phyloP scores from a whole-genome alignment of 2,113 vertebrate genomes.

The Regulus satrapa region DNA sequence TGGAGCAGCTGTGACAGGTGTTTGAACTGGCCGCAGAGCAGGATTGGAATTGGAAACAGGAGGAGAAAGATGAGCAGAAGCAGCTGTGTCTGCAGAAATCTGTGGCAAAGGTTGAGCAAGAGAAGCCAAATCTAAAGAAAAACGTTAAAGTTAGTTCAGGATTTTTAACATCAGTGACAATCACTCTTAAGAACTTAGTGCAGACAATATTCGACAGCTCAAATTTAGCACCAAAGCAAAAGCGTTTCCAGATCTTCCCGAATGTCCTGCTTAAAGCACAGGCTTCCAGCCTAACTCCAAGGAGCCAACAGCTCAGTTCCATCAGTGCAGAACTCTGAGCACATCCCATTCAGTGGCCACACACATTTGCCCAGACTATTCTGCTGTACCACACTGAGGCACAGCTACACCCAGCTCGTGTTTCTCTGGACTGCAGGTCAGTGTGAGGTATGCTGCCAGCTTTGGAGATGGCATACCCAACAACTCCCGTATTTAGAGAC shows the following conservation, averaged over 20 bases:
- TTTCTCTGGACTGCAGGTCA: accelerated
- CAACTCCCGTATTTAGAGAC: background rate
- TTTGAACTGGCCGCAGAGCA: constrained; percentile 64
- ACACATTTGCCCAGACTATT: background rate
- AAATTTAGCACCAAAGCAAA: background rate
- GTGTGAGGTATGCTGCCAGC: no score
- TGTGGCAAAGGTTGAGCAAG: constrained; percentile 72
- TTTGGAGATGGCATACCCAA: background rate
- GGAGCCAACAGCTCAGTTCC: background rate
- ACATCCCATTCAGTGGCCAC: background rate
- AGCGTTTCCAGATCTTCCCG: background rate
- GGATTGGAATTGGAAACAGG: constrained; percentile 68
- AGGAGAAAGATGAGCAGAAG: constrained; percentile 69
- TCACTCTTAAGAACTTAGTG: background rate
- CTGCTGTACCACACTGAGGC: background rate
- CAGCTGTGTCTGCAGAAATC: constrained; percentile 69
- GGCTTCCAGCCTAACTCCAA: background rate
- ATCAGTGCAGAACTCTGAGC: background rate
- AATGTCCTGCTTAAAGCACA: background rate
- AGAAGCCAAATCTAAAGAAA: constrained; percentile 75
- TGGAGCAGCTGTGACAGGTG: constrained; percentile 71
- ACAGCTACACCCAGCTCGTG: background rate
- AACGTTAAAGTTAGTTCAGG: background rate
- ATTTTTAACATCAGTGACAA: background rate
- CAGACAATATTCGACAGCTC: background rate